These are phyloP conservation scores for Takifugu bimaculatus DNA, from an alignment of 2,113 vertebrate species.

Conservation along the genomic window DNA sequence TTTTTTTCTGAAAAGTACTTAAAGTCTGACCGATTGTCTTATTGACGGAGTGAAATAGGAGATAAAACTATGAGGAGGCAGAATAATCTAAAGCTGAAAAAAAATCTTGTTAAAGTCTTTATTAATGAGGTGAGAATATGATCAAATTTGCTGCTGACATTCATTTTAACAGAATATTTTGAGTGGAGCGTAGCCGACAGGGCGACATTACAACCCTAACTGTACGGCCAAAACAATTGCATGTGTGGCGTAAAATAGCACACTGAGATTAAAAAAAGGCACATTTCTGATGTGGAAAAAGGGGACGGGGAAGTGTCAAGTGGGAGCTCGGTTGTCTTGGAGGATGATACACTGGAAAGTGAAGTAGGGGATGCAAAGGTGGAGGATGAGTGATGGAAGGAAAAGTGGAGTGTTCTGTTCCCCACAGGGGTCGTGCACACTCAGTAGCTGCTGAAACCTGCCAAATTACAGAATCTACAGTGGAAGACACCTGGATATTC, in stretches of 20 bases:
- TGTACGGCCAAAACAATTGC: conserved; percentile 4
- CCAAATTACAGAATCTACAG: conserved; percentile 69
- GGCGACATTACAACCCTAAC: conserved; percentile 8
- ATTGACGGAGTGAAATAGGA: too few relatives aligned
- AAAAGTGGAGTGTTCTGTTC: conserved; percentile 55
- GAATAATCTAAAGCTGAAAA: too few relatives aligned
- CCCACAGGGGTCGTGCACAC: conserved; percentile 57
- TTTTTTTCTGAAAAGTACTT: too few relatives aligned
- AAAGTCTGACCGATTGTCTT: too few relatives aligned
- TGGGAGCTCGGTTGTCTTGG: conserved; percentile 13
- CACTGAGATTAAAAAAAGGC: conserved; percentile 6
- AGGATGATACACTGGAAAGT: conserved; percentile 38
- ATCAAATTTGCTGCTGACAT: not conserved
- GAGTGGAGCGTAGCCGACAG: conserved; percentile 1
- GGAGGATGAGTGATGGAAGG: conserved; percentile 56
- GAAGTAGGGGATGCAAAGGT: conserved; percentile 23
- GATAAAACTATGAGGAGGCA: too few relatives aligned
- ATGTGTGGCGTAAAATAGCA: conserved; percentile 18
- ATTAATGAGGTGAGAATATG: not conserved
- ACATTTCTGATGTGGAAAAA: conserved; percentile 2
- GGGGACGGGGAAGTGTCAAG: conserved; percentile 8
- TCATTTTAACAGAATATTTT: not conserved
- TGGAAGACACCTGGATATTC: conserved; percentile 64
- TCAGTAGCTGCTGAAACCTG: conserved; percentile 61
- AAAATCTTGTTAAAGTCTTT: too few relatives aligned